Conservation (phyloP, 2,113 vertebrate species). For the Reinhardtius hippoglossoides region DNA sequence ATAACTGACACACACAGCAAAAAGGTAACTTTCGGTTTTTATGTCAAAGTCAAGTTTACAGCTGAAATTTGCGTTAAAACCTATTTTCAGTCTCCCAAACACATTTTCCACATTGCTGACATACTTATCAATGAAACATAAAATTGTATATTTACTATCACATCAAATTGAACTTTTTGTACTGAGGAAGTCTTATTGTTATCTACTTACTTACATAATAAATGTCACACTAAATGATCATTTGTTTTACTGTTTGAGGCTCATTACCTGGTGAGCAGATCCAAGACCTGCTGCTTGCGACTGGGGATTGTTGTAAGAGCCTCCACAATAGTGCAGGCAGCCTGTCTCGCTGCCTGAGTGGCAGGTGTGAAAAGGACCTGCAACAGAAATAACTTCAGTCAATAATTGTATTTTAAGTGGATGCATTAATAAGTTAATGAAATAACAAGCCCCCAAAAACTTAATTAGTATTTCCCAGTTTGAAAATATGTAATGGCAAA, state of each 20-base stretch:
- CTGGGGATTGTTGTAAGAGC: conserved; percentile 95
- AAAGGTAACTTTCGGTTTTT: not conserved
- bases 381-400: conserved; percentile 7
- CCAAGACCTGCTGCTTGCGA: conserved; percentile 96
- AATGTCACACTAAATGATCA: not conserved
- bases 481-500: not conserved
- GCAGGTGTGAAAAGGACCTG: conserved; percentile 99
- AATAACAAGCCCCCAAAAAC: not conserved
- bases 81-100: not conserved
- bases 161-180: not conserved
- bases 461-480: not conserved
- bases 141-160: not conserved
- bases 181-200: not conserved
- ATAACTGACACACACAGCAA: conserved; percentile 83
- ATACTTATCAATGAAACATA: not conserved
- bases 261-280: conserved; percentile 95
- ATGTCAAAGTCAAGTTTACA: not conserved
- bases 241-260: not conserved
- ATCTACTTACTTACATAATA: not conserved
- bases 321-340: conserved; percentile 97
- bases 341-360: conserved; percentile 95
- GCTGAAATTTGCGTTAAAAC: not conserved
- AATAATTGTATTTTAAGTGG: not conserved
- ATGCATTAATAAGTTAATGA: not conserved
- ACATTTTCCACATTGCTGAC: not conserved